Conservation (phyloP, 2,797 vertebrate species). For the Hypotaenidia philippensis region DNA sequence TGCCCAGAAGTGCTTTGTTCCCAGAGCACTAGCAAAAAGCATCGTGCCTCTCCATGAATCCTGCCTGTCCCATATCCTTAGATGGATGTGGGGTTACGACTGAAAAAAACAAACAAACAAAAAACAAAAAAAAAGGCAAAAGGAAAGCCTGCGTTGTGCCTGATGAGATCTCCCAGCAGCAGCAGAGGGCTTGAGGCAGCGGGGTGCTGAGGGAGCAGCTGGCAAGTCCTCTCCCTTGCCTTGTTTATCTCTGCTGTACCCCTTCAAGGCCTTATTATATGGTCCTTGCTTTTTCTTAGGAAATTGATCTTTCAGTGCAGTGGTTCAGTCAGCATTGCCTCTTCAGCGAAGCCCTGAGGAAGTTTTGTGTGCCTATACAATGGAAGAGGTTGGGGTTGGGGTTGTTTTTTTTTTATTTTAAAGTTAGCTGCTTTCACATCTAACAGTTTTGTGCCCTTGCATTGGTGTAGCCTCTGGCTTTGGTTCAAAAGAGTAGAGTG, state of each 20-base stretch:
- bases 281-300: background rate
- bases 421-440: background rate
- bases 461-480: background rate
- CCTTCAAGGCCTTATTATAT: background rate
- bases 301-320: fast-evolving
- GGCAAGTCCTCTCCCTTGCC: fast-evolving
- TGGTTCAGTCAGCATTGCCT: background rate
- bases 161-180: background rate
- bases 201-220: fast-evolving
- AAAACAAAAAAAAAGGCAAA: background rate
- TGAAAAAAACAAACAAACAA: background rate
- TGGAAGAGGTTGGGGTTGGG: fast-evolving
- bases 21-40: background rate
- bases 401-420: background rate
- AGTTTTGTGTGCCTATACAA: background rate
- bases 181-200: fast-evolving
- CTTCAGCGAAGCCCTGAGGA: background rate
- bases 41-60: background rate
- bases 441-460: fast-evolving
- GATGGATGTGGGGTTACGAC: fast-evolving
- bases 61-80: background rate
- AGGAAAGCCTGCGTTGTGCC: fast-evolving
- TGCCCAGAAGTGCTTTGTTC: background rate
- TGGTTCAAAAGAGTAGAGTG: background rate
- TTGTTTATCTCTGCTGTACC: background rate